Conservation (phyloP, 2,113 vertebrate genomes). For the Lepisosteus oculatus region DNA sequence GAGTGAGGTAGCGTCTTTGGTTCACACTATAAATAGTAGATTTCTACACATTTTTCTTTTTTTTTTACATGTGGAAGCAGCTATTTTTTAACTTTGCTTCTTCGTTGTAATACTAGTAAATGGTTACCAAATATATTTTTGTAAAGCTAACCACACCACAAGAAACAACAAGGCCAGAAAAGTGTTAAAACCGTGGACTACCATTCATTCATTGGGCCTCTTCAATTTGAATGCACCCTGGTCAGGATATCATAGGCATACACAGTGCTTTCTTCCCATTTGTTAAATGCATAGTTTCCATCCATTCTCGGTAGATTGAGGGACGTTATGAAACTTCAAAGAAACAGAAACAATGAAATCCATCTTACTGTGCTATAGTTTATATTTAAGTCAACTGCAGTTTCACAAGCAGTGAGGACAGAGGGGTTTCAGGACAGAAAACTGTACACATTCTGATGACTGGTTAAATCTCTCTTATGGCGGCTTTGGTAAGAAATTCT, state of each 20-base stretch:
- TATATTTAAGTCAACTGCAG: neutral
- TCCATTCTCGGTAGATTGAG: constrained; percentile 14
- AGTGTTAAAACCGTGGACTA: constrained; percentile 47
- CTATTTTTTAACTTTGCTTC: constrained; percentile 78
- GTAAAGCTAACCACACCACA: constrained; percentile 86
- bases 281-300: constrained; percentile 90
- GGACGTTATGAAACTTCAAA: too few relatives aligned
- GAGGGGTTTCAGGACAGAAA: neutral
- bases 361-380: neutral
- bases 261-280: constrained; percentile 95
- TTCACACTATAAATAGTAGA: constrained; percentile 98
- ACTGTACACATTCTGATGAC: neutral
- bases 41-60: constrained; percentile 74
- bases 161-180: constrained; percentile 75
- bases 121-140: constrained; percentile 70
- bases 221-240: constrained; percentile 66
- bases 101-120: constrained; percentile 73
- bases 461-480: neutral
- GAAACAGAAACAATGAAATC: neutral
- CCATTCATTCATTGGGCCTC: constrained; percentile 55
- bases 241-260: constrained; percentile 64
- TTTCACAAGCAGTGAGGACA: neutral
- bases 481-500: neutral
- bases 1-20: constrained; percentile 99
- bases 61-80: constrained; percentile 72